Evolutionary conservation across 1,140 invertebrate genomes (phyloP).

Genomic region (Leptinotarsa lineolata): DNA sequence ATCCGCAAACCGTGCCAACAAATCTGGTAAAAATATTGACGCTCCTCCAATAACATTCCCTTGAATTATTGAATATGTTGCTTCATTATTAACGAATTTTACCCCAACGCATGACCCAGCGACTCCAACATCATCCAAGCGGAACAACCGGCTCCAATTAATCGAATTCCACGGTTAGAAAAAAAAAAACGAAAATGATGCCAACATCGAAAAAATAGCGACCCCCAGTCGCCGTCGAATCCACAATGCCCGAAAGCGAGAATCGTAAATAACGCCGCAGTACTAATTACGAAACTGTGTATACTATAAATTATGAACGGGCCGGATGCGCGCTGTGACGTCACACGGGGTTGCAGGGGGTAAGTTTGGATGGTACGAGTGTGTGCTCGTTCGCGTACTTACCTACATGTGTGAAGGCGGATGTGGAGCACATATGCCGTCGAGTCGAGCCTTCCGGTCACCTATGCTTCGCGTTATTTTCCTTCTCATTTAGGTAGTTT

Average conservation of each 20-base stretch:
- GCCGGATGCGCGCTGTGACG: conserved; percentile 15
- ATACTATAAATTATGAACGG: conserved; percentile 23
- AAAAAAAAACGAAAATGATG: neutral
- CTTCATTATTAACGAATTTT: no score
- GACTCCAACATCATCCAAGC: no score
- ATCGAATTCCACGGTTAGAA: neutral
- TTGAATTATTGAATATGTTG: no score
- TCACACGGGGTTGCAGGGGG: conserved; percentile 21
- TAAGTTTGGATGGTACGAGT: conserved; percentile 20
- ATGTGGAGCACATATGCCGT: conserved; percentile 20
- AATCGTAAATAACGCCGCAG: neutral
- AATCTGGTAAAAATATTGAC: no score
- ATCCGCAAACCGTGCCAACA: no score
- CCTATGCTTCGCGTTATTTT: neutral
- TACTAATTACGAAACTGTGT: conserved; percentile 21
- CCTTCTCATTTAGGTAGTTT: neutral
- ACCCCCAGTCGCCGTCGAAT: neutral
- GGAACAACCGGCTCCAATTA: neutral
- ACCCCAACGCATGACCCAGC: no score
- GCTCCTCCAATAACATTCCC: no score
- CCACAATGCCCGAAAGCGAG: neutral
- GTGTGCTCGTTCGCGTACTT: neutral
- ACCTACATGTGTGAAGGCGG: conserved; percentile 11
- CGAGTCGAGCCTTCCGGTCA: conserved; percentile 13
- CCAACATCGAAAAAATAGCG: neutral